Conservation (phyloP, 35 echinoderm and acorn worm genomes). For the Strongylocentrotus purpuratus region DNA sequence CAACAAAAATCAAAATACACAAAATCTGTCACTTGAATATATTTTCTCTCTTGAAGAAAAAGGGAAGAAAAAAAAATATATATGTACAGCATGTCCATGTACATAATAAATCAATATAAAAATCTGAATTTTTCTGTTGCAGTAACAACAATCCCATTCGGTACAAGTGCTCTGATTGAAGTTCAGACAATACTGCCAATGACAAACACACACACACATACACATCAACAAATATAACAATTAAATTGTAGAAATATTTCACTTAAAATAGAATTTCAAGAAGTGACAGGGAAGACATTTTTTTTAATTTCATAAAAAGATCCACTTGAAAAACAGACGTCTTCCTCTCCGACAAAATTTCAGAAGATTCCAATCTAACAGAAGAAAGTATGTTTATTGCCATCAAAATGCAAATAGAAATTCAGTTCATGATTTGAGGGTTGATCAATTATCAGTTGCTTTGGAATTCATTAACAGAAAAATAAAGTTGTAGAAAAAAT, state of each 20-base stretch:
- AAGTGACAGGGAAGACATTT: background rate
- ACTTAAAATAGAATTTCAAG: background rate
- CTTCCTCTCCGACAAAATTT: background rate
- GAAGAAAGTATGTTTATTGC: background rate
- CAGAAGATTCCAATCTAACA: background rate
- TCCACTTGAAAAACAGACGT: background rate
- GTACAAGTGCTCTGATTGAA: background rate
- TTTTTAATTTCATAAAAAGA: background rate
- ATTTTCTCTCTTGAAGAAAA: conserved; percentile 10
- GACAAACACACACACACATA: background rate
- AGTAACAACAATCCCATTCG: background rate
- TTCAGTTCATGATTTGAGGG: background rate
- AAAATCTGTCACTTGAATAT: background rate
- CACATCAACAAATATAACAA: background rate
- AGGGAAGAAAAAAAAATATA: conserved; percentile 4
- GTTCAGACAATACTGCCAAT: background rate
- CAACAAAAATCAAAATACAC: conserved; percentile 43
- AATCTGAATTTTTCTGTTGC: background rate
- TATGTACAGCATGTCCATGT: conserved; percentile 17
- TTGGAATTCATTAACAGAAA: background rate
- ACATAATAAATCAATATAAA: background rate
- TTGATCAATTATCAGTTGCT: background rate
- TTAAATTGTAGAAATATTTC: background rate
- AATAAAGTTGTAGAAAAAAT: background rate
- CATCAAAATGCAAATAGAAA: background rate